phyloP scores from a whole-genome alignment of 2,113 vertebrate genomes.

The Rhynchomys soricoides region DNA sequence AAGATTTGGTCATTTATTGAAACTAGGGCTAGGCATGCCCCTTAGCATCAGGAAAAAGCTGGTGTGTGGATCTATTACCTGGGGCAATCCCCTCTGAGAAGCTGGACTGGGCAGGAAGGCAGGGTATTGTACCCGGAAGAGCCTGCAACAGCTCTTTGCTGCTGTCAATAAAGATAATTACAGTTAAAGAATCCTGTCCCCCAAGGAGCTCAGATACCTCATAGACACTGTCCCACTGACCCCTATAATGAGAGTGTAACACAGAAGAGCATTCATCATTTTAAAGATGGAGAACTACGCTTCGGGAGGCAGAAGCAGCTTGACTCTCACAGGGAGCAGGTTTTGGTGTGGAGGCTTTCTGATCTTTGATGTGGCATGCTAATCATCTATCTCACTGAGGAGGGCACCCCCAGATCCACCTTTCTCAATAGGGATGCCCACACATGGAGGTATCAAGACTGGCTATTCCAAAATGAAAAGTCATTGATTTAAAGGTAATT shows the following conservation, averaged over 20 bases:
- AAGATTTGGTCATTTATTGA: neutral
- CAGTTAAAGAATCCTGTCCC: constrained; percentile 1
- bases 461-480: neutral
- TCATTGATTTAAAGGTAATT: neutral
- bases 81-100: neutral
- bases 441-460: neutral
- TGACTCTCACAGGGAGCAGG: neutral
- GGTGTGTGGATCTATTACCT: fast-evolving
- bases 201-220: constrained; percentile 21
- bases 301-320: neutral
- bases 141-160: neutral
- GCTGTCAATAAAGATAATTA: constrained; percentile 57
- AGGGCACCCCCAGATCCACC: neutral
- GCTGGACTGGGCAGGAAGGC: neutral
- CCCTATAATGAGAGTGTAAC: neutral
- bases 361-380: neutral
- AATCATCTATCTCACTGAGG: neutral
- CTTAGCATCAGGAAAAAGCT: neutral
- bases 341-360: neutral
- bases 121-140: neutral
- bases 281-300: neutral
- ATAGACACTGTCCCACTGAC: constrained; percentile 22
- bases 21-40: neutral
- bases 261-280: neutral
- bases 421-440: neutral